Evolutionary conservation across 2,113 vertebrate genomes (phyloP).

Genomic region (Hyla sarda): DNA sequence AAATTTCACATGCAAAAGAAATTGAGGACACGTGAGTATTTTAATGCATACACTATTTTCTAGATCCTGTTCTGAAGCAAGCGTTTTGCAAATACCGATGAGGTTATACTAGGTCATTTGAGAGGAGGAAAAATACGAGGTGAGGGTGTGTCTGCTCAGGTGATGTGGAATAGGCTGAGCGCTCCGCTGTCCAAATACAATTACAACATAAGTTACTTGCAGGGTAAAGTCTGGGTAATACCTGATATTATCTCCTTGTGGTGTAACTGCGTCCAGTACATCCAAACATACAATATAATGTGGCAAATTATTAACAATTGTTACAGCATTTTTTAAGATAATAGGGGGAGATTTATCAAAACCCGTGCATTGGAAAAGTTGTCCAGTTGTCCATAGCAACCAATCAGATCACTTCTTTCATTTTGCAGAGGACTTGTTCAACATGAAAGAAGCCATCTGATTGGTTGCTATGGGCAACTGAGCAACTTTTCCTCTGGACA

Average conservation of each 20-base stretch:
- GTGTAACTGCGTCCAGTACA: not conserved
- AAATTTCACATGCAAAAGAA: not conserved
- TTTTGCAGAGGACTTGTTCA: too few relatives aligned
- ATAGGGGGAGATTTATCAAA: too few relatives aligned
- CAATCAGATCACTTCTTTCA: too few relatives aligned
- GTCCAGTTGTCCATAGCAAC: too few relatives aligned
- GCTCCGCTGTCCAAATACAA: not conserved
- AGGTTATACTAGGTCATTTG: constrained; percentile 35
- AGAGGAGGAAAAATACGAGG: not conserved
- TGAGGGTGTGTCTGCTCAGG: constrained; percentile 50
- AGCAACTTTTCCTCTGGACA: too few relatives aligned
- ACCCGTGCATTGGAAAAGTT: too few relatives aligned
- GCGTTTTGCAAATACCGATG: not conserved
- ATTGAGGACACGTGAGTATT: not conserved
- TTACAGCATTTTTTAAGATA: not conserved
- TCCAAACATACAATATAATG: not conserved
- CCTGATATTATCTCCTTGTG: not conserved
- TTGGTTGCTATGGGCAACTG: too few relatives aligned
- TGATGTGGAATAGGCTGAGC: constrained; percentile 44
- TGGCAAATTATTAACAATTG: not conserved
- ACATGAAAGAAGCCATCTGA: too few relatives aligned
- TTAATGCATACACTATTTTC: not conserved
- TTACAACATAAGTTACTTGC: not conserved
- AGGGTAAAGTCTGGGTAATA: not conserved
- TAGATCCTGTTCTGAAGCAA: constrained; percentile 21